These are phyloP conservation scores for Apis laboriosa DNA, from an alignment of 1,140 invertebrate genomes.

Conservation along the genomic window DNA sequence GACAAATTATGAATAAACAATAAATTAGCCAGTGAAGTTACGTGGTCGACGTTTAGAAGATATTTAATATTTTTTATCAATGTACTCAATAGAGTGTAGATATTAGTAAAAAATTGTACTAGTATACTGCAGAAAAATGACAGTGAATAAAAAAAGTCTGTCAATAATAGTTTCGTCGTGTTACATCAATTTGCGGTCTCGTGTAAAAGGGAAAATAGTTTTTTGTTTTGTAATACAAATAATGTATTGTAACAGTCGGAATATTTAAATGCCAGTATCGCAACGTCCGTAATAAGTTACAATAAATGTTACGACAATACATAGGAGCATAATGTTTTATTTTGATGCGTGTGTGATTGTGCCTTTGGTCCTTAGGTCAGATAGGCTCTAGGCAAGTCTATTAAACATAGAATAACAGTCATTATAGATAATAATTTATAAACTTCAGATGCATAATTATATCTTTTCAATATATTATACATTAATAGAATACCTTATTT, in stretches of 20 bases:
- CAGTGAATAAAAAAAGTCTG: slow-evolving; percentile 40
- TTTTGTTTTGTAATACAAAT: slow-evolving; percentile 39
- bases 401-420: slow-evolving; percentile 77
- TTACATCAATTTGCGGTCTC: slow-evolving; percentile 12
- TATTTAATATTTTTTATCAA: slow-evolving; percentile 3
- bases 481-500: slow-evolving; percentile 75
- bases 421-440: slow-evolving; percentile 80
- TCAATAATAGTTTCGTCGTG: slow-evolving; percentile 25
- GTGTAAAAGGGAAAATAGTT: slow-evolving; percentile 39
- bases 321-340: slow-evolving; percentile 77
- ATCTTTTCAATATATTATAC: slow-evolving; percentile 76
- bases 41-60: slow-evolving; percentile 12
- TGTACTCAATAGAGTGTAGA: slow-evolving; percentile 42
- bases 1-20: not conserved
- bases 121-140: slow-evolving; percentile 41
- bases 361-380: slow-evolving; percentile 80
- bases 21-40: slow-evolving; percentile 39
- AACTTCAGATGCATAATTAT: slow-evolving; percentile 77
- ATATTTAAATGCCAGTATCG: slow-evolving; percentile 63
- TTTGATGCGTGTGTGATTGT: slow-evolving; percentile 77
- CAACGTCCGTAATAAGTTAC: slow-evolving; percentile 59
- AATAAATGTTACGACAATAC: slow-evolving; percentile 70
- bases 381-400: slow-evolving; percentile 80
- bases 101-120: slow-evolving; percentile 48
- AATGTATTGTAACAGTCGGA: slow-evolving; percentile 41